Base-by-base conservation (phyloP, 2,113 vertebrate genomes). In the Odobenus rosmarus region DNA sequence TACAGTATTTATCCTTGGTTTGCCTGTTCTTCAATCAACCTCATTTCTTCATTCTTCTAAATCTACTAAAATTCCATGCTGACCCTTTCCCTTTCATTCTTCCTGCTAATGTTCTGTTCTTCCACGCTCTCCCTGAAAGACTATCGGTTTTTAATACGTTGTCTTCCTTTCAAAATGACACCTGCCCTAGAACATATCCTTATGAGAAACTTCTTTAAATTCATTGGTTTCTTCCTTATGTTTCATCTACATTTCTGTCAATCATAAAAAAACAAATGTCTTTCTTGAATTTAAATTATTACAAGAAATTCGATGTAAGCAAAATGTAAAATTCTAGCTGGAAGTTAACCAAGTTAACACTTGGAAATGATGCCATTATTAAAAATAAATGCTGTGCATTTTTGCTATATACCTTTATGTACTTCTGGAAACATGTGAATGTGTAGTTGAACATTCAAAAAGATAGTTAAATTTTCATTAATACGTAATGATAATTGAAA, bases 201-300 rank as follows among this genome's bases (percentile, higher is more conserved):
- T 88, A 26, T 69, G n/a, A 93, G 67, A 95, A 95, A 92, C 21
- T 55, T 94, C 39, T 91, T 83, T 77, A 94, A 77, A 93, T 84
- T 49, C 51, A 46, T n/a, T 83, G 26, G 10, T 62, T 90, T 83
- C 55, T 77, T 80, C 57, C 28, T 90, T 97, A 31, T 71, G 19
- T 85, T 85, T 93, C 86, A 84, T 79, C 59, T 91, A 36, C 6
- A 23, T 72, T 93, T 93, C 33, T 97, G 14, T 77, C 85, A 79
- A 0, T 88, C 55, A 93, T 84, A 86, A 83, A 96, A 89, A 84
- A 51, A 93, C 13, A 55, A 69, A n/a, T 81, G 12, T 86, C 61
- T 93, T 93, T 79, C 64, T 93, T 93, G 28, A 86, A 82, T 91
- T 94, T 82, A 95, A 95, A 95, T 89, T 95, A 96, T 90, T 93